A percentile compares a stretch with the other conserved stretches of the same genome.
These are phyloP conservation scores for Nanorana parkeri DNA, from an alignment of 2,113 vertebrate species.

Conservation along the genomic window DNA sequence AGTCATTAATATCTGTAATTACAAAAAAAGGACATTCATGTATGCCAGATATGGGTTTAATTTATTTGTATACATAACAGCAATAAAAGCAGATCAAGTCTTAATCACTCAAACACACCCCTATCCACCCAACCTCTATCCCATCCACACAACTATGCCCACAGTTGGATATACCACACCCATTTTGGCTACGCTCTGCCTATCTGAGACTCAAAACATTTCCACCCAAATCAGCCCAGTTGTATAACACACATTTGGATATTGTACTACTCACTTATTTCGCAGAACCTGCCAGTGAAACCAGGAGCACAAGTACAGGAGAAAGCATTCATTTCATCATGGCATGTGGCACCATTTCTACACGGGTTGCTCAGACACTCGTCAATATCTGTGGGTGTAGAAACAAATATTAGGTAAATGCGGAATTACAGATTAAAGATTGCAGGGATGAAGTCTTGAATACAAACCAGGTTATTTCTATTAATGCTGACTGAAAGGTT, in stretches of 20 bases:
- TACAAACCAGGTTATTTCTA: too few relatives aligned
- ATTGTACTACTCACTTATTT: conserved; percentile 7
- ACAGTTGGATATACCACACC: neutral
- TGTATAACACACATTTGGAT: neutral
- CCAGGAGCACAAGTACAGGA: conserved; percentile 5
- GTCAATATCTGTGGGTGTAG: conserved; percentile 27
- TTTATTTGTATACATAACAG: neutral
- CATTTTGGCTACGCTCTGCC: too few relatives aligned
- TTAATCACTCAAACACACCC: neutral
- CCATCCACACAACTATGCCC: neutral
- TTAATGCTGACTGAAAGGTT: neutral
- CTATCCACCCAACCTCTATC: neutral
- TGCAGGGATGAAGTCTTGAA: neutral
- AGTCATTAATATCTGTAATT: conserved; percentile 9
- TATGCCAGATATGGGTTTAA: too few relatives aligned
- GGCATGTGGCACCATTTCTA: conserved; percentile 19
- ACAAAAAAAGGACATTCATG: neutral
- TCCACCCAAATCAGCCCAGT: neutral
- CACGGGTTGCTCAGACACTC: conserved; percentile 41
- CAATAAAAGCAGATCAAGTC: neutral
- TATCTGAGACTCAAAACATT: too few relatives aligned
- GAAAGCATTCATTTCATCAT: neutral
- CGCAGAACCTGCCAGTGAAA: conserved; percentile 21
- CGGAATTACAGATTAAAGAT: neutral
- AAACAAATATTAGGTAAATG: neutral